Evolutionary conservation across 64 coral and sea anemone species (phyloP), one percentile per base, ranked within the genome.

Genomic region (Pocillopora verrucosa): DNA sequence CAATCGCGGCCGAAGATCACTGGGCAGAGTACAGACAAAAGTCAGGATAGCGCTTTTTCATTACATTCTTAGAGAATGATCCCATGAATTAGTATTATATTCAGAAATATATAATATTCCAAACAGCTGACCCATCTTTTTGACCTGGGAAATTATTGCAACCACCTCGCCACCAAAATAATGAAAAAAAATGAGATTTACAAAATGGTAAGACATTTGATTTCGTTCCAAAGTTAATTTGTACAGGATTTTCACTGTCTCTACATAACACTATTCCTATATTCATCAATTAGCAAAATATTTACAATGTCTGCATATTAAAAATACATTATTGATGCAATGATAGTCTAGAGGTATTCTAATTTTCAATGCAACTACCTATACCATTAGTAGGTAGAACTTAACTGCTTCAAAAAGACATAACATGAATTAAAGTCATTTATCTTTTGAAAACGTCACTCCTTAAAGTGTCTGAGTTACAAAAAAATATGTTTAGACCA

Each of bases 311-410:
- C 36, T 22, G 69, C 36, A 72, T 85, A 72, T 85, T 72, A 85
- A 85, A 85, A 85, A 85, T 85, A 85, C 82, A 59, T n/a, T 85
- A 85, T 85, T 59, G 63, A 85, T 36, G 3, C 20, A 72, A 65
- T 11, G 45, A 5, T 30, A 2, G 16, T 65, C 56, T 13, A 45
- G 26, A 41, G 17, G 19, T 68, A 16, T 34, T 16, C 57, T 19
- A 64, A 64, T 19, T 65, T 36, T 45, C 61, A 17, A 37, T 10
- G 67, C 67, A 70, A 25, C 67, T 70, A n/a, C 20, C 19, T 51
- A 51, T 51, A 51, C 41, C 24, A 70, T 70, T 70, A 5, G 11
- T 70, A 67, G 16, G 22, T 67, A 19, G 13, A 68, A 24, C 5
- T 9, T 70, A 70, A 26, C 22, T 25, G 25, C 25, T 70, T n/a